A percentile compares a stretch with the other conserved stretches of the same genome.
These are phyloP conservation scores for Eudemis profundana DNA, from an alignment of 2,888 invertebrate genomes.

Conservation along the genomic window DNA sequence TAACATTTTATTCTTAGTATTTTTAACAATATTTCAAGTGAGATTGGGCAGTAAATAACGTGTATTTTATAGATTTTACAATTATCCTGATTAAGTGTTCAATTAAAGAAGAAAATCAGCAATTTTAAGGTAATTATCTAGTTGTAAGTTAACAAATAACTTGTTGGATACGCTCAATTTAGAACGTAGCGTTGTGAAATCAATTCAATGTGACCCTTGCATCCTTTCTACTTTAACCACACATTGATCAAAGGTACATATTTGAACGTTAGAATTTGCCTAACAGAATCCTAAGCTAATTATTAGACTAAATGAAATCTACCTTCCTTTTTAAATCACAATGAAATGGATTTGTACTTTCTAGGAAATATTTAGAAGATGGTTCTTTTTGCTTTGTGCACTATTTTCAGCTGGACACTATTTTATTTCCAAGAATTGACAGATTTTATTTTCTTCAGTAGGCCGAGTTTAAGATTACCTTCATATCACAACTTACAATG, in stretches of 20 bases:
- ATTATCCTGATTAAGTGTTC: slow-evolving; percentile 20
- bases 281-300: background rate
- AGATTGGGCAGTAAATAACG: background rate
- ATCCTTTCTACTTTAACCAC: slow-evolving; percentile 41
- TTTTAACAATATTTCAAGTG: slow-evolving; percentile 12
- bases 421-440: too few relatives aligned
- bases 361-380: background rate
- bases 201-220: slow-evolving; percentile 47
- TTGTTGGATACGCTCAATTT: slow-evolving; percentile 31
- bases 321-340: slow-evolving; percentile 25
- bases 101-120: slow-evolving; percentile 6
- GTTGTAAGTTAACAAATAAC: slow-evolving; percentile 20
- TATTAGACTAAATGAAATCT: background rate
- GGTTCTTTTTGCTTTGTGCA: background rate
- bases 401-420: too few relatives aligned
- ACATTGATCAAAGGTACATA: slow-evolving; percentile 1
- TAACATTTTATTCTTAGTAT: slow-evolving; percentile 11
- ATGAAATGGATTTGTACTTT: background rate
- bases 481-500: too few relatives aligned
- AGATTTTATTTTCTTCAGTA: too few relatives aligned
- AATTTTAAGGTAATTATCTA: slow-evolving; percentile 22
- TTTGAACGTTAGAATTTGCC: background rate
- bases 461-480: too few relatives aligned
- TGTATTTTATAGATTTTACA: slow-evolving; percentile 1
- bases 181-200: slow-evolving; percentile 45